Base-by-base conservation (phyloP, 2,888 invertebrate species). In the Apantesis nais region DNA sequence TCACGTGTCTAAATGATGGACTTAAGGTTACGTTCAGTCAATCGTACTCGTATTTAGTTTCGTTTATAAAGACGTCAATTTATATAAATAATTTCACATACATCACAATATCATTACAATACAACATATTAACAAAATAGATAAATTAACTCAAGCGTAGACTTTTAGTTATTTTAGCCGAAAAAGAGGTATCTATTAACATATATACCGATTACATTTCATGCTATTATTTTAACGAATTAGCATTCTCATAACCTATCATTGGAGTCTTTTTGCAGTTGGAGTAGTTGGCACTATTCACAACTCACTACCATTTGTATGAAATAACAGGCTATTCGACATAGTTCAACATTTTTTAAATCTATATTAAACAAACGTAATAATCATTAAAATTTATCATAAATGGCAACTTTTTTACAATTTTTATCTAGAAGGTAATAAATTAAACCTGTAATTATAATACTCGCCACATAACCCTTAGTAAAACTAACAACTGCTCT, bases 61-160 rank as follows among this genome's bases (percentile, higher is more conserved):
- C 74, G 78, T 75, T 72, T 61, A 68, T 69, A 71, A 74, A 78
- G 78, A 80, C 81, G 78, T 83, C 77, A 73, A 63, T 74, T 29
- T 62, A 66, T 72, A 74, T 74, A 65, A 74, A 81, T 77, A 74
- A 76, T 80, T 76, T 72, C 72, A 72, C 22, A 58, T 48, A 74
- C 22, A 75, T 73, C n/a, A n/a, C n/a, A n/a, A n/a, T n/a, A n/a
- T n/a, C n/a, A n/a, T n/a, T n/a, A n/a, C n/a, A n/a, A n/a, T n/a
- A n/a, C n/a, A n/a, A n/a, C n/a, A n/a, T n/a, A n/a, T n/a, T n/a
- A 34, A 44, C 55, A 66, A 52, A 34, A n/a, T 55, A 37, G 48
- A 25, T 63, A 44, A 48, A 55, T 34, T 34, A n/a, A n/a, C n/a
- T 34, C 14, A 25, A 37, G n/a, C 34, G 34, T n/a, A 2, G 12